Base-by-base conservation (phyloP, 2,888 invertebrate genomes). In the Rhagium mordax region DNA sequence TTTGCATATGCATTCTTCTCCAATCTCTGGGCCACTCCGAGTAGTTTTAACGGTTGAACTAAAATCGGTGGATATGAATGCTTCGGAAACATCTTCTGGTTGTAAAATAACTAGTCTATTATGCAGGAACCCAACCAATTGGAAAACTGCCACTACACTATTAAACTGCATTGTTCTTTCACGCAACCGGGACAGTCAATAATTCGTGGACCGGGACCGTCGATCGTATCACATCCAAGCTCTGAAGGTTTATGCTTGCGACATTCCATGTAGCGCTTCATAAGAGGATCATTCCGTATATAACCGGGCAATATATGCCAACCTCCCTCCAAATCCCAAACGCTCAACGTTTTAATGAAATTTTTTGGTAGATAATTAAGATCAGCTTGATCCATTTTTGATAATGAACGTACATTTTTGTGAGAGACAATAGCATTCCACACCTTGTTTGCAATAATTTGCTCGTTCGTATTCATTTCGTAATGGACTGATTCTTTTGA, bases 271-370 rank as follows among this genome's bases (percentile, higher is more conserved):
- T 57, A 57, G 7, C 15, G 8, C 57, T 57, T 15, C 27, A 57
- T 57, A 21, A 57, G 15, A 27, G 57, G 57, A 5, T 57, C 57
- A n/a, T 24, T 57, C 27, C n/a, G 24, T 57, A 57, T 57, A 24
- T 57, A 57, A 57, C 27, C 57, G 27, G 57, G 57, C 15, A 57
- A 57, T 27, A 27, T 21, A 27, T 57, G 3, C 57, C 57, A 57
- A 7, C 57, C 57, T 10, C 27, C 57, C 15, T 24, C 57, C 13
- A 57, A 21, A 57, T 57, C 57, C 24, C 57, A 57, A 10, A 57
- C 57, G 0, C 57, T 57, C 10, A 57, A 15, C 8, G 27, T 57
- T 57, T 57, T 57, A n/a, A n/a, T n/a, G n/a, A n/a, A n/a, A n/a
- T n/a, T n/a, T n/a, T n/a, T n/a, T n/a, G n/a, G n/a, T n/a, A n/a